Base-by-base conservation (phyloP, 2,797 vertebrate species). In the Eutrigla gurnardus region DNA sequence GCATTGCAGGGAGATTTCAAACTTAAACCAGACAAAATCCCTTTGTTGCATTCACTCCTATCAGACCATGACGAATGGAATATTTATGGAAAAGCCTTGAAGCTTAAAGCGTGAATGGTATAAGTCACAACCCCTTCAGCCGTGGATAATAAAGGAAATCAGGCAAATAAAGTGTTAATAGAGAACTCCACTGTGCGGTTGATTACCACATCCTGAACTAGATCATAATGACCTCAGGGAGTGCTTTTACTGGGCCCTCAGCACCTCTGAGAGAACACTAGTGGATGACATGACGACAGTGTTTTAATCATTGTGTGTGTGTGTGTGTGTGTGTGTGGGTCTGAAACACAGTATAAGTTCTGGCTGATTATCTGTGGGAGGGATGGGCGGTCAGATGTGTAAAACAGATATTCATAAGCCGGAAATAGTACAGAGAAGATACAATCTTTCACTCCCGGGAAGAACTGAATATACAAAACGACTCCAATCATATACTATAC, bases 391-490 rank as follows among this genome's bases (percentile, higher is more conserved):
- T 68, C 75, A 82, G 75, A 90, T 90, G 81, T 66, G 68, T 78
- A n/a, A 52, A 70, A 77, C 70, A 80, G 87, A 88, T 86, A 78
- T 75, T 80, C 33, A 68, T 69, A 64, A 73, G 77, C 35, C 45
- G 53, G 80, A 88, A 88, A 89, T 80, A 80, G 69, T 64, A 86
- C 45, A 85, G 77, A 83, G 75, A 73, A 84, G 86, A 90, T 82
- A 88, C 79, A 88, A 93, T 91, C 86, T 81, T 89, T 89, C 77
- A 76, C 75, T 82, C 77, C 71, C 77, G 74, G 70, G 78, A 86
- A 82, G 76, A 90, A 81, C 82, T 89, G 85, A 86, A 89, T 83
- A 91, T 78, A 90, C 72, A 89, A 25, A 81, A 86, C 39, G 32
- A 73, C 78, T 88, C 77, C 79, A 78, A 82, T 88, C 84, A 78